Base-by-base conservation (phyloP, 2,113 vertebrate species). In the Lophura nycthemera region DNA sequence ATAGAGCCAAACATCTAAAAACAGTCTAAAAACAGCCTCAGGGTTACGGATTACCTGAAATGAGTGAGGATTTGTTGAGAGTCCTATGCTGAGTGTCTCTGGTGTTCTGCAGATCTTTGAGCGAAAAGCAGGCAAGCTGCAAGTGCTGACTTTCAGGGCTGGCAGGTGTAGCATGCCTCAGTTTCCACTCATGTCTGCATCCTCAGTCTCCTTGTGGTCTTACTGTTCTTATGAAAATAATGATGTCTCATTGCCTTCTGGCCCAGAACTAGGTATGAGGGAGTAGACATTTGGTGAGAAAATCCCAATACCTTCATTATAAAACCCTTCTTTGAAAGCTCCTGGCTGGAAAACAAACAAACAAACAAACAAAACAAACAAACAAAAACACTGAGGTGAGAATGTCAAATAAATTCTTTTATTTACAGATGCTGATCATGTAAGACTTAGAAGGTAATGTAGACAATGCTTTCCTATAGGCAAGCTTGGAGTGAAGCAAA, bases 161-260 rank as follows among this genome's bases (percentile, higher is more conserved):
- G 60, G 48, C 87, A 73, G 56, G 45, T 73, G 3, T 64, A 56
- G 22, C 11, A 5, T 65, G 34, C 34, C 61, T 82, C 65, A 13
- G 66, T 76, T 85, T 85, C 50, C 61, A 69, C 43, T 63, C 21
- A 42, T 4, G 32, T 10, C 32, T 25, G 45, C 38, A 73, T 18
- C 42, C 14, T 67, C 14, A 42, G 36, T 69, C 52, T 83, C 42
- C 63, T 80, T 42, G 34, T 76, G 43, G 57, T 73, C 38, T 95
- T 84, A 56, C 43, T n/a, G 83, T 93, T 95, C 71, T 90, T 83
- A 81, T 77, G 64, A 96, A 94, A 88, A 96, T 76, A 66, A 30
- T 86, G 94, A 96, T 91, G 89, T 96, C 97, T 95, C 89, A 90
- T 61, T 86, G 54, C 72, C 94, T 92, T 92, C 97, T 93, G 78